Evolutionary conservation across 2,797 vertebrate genomes (phyloP), one percentile per base, ranked within the genome.

Genomic region (Hephaestus fuliginosus): DNA sequence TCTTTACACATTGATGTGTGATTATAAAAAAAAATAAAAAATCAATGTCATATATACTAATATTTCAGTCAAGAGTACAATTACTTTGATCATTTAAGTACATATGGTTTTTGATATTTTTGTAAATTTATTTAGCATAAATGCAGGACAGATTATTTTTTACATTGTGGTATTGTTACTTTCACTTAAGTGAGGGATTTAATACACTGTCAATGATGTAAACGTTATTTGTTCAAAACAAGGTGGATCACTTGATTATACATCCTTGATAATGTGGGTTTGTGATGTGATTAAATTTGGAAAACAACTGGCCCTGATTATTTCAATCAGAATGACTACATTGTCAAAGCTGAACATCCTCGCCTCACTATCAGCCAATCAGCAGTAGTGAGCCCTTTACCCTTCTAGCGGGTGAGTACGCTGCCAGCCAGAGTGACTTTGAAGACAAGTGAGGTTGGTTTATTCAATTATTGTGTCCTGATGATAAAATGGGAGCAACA

Each of bases 391-490:
- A 75, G 69, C 17, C 74, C 79, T 84, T 77, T 78, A 66, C 86
- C 83, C 73, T 85, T 88, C 70, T 64, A 55, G 63, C 39, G 20
- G 74, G 72, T n/a, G 56, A 70, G 62, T 68, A 22, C 2, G 43
- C 70, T 11, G 80, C 25, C 7, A 81, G 68, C 72, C 20, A 39
- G 60, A 91, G 82, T 87, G 87, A 91, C 88, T 93, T 86, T 92
- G 85, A 93, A 91, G 91, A 94, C 91, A 90, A 92, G 90, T 86
- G 89, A 88, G 88, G 88, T 93, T 91, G 84, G 90, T 92, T 94
- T 94, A 93, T 94, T 95, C 88, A 94, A 95, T 95, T 93, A 94
- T 91, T 93, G 86, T 85, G 84, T 92, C 86, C 88, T 81, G 86
- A 83, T 91, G 93, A 95, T 93, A 90, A 93, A 95, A 92, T 79